Percentiles rank a stretch among this genome's conserved stretches.
Conservation (phyloP, 2,797 vertebrate genomes). For the Nasua narica region DNA sequence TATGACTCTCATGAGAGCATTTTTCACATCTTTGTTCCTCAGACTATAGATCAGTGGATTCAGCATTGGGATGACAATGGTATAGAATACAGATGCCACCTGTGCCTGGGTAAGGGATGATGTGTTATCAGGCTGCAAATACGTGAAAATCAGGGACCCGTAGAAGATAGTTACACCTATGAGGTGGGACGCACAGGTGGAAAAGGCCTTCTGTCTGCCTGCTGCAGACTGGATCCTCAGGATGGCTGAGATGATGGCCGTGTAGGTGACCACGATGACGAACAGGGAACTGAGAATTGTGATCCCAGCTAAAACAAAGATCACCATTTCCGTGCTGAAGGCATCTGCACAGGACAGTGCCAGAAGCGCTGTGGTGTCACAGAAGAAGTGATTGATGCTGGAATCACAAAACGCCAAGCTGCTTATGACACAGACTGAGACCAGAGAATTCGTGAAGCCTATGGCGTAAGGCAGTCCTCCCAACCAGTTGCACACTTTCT, state of each 20-base stretch:
- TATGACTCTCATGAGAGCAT: neutral
- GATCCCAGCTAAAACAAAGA: constrained; percentile 20
- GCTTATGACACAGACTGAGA: constrained; percentile 39
- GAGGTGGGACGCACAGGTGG: constrained; percentile 52
- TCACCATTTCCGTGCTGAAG: constrained; percentile 1
- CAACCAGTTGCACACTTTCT: constrained; percentile 2
- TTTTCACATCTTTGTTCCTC: constrained; percentile 60
- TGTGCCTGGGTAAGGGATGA: constrained; percentile 50
- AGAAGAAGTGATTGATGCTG: constrained; percentile 60
- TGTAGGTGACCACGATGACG: neutral
- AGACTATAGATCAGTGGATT: constrained; percentile 63
- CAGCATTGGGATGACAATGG: constrained; percentile 52
- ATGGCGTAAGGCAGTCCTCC: neutral
- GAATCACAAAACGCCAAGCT: constrained; percentile 15
- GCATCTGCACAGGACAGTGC: constrained; percentile 50
- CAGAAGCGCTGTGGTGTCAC: constrained; percentile 50
- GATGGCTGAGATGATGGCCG: constrained; percentile 26
- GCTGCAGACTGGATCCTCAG: constrained; percentile 16
- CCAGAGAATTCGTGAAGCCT: constrained; percentile 43
- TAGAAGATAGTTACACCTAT: constrained; percentile 47
- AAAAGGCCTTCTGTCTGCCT: constrained; percentile 53
- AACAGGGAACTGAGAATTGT: neutral
- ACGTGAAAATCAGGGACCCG: constrained; percentile 46
- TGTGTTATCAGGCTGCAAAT: constrained; percentile 48
- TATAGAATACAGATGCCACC: constrained; percentile 60